Conservation (phyloP, 1,140 invertebrate genomes). For the Patella vulgata region DNA sequence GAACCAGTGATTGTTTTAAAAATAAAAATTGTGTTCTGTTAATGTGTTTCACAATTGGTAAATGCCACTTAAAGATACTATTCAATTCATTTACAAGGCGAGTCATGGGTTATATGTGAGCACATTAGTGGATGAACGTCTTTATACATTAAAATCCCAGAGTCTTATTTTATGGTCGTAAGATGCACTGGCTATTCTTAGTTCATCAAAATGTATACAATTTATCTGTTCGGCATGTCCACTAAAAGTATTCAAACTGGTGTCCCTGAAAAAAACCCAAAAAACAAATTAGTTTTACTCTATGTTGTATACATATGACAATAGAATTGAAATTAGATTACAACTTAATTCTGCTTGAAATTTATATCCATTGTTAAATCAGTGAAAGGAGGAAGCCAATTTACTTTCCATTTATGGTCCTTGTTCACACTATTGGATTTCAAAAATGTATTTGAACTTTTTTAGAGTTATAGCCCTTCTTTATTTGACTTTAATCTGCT, state of each 20-base stretch:
- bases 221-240: constrained; percentile 49
- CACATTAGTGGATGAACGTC: too few species aligned
- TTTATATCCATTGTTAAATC: not conserved
- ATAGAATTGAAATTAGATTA: not conserved
- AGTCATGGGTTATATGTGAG: too few species aligned
- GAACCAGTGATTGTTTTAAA: too few species aligned
- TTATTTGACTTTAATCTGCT: too few species aligned
- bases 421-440: too few species aligned
- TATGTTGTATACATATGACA: not conserved
- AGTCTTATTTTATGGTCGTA: constrained; percentile 52
- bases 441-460: too few species aligned
- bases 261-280: constrained; percentile 30
- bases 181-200: constrained; percentile 50
- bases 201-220: constrained; percentile 52
- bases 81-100: too few species aligned
- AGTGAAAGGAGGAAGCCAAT: not conserved
- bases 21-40: too few species aligned
- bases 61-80: too few species aligned
- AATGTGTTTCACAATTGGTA: too few species aligned
- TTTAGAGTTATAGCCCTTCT: too few species aligned
- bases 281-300: not conserved
- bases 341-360: not conserved
- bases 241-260: constrained; percentile 54
- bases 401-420: too few species aligned
- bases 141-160: constrained; percentile 50